Evolutionary conservation across 2,888 invertebrate genomes (phyloP).

Genomic region (Drosophila recens): DNA sequence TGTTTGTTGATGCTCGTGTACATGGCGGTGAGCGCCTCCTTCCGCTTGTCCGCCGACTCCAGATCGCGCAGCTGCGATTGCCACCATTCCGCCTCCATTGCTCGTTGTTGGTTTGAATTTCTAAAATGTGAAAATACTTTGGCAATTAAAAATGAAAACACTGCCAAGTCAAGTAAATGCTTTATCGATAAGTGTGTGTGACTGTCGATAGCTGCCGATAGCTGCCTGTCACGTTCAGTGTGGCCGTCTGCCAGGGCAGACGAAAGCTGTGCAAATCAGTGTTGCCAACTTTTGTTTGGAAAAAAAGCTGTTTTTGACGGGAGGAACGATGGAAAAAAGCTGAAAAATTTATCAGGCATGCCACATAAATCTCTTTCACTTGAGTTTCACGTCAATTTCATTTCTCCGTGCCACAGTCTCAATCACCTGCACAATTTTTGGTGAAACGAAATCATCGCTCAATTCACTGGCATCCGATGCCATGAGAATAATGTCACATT

Average conservation of each 20-base stretch:
- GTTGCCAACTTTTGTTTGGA: no score
- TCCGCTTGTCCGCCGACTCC: slow-evolving; percentile 85
- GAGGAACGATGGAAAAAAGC: no score
- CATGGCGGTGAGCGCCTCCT: slow-evolving; percentile 85
- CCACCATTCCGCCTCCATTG: slow-evolving; percentile 86
- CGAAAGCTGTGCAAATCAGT: slow-evolving; percentile 1
- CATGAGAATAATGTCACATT: no score
- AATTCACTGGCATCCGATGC: no score
- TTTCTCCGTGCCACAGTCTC: no score
- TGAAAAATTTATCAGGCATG: no score
- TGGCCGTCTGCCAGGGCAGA: slow-evolving; percentile 16
- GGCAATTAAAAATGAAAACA: slow-evolving; percentile 6
- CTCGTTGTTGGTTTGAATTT: not conserved
- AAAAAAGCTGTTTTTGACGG: no score
- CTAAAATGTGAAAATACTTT: not conserved
- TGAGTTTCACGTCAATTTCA: no score
- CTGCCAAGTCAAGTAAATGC: not conserved
- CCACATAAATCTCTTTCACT: no score
- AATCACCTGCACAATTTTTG: no score
- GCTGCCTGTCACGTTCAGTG: slow-evolving; percentile 40
- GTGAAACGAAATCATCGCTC: no score
- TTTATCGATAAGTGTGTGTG: slow-evolving; percentile 21
- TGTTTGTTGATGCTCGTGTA: slow-evolving; percentile 84
- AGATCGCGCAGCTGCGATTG: slow-evolving; percentile 85
- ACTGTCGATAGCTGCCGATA: slow-evolving; percentile 10